phyloP scores from a whole-genome alignment of 2,888 invertebrate genomes.

The Drosophila macrothrix region DNA sequence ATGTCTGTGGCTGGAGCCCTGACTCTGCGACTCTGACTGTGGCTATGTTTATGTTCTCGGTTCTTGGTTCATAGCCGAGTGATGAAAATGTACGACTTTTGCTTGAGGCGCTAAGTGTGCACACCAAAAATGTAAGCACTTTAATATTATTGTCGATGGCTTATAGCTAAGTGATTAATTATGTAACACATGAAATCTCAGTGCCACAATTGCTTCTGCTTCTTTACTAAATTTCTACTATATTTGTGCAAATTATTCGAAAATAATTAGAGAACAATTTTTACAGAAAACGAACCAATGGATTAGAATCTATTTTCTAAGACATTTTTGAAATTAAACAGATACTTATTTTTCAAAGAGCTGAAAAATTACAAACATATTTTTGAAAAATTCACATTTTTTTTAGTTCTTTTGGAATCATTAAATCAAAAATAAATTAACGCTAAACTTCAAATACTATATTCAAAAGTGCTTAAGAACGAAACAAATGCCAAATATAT shows the following conservation, averaged over 20 bases:
- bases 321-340: background rate
- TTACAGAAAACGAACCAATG: background rate
- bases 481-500: no score
- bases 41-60: constrained; percentile 18
- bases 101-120: constrained; percentile 69
- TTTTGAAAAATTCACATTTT: background rate
- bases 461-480: no score
- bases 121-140: constrained; percentile 50
- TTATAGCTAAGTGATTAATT: background rate
- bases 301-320: background rate
- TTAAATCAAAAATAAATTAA: no score
- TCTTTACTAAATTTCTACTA: background rate
- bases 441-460: no score
- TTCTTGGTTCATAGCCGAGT: constrained; percentile 42
- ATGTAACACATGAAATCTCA: constrained; percentile 4
- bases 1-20: constrained; percentile 11
- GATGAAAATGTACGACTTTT: constrained; percentile 79
- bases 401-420: background rate
- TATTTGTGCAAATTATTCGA: background rate
- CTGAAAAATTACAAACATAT: background rate
- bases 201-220: background rate
- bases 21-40: constrained; percentile 32
- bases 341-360: background rate
- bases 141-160: constrained; percentile 20
- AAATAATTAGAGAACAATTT: background rate